Evolutionary conservation across 1,140 invertebrate species (phyloP).

Genomic region (honey bee (Apis mellifera)): Amel_HAv3.1 CM009940.2:12109501-12110000

Average conservation of each 20-base stretch:
- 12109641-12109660: conserved; percentile 62
- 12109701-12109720: conserved; percentile 41
- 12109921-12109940: too few relatives aligned
- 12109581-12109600: neutral
- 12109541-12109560: conserved; percentile 61
- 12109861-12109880: too few relatives aligned
- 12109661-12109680: conserved; percentile 43
- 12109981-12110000: too few relatives aligned
- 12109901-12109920: too few relatives aligned
- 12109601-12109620: conserved; percentile 38
- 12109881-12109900: too few relatives aligned
- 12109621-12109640: conserved; percentile 75
- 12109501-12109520: conserved; percentile 76
- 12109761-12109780: neutral
- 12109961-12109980: too few relatives aligned
- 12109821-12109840: too few relatives aligned
- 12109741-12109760: neutral
- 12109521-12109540: conserved; percentile 74
- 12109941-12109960: too few relatives aligned
- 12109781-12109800: neutral
- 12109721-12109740: conserved; percentile 13
- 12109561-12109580: conserved; percentile 33
- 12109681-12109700: conserved; percentile 48
- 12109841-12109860: too few relatives aligned
- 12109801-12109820: too few relatives aligned